Conservation (phyloP, 2,797 vertebrate species). For the Cyprinodon diabolis region DNA sequence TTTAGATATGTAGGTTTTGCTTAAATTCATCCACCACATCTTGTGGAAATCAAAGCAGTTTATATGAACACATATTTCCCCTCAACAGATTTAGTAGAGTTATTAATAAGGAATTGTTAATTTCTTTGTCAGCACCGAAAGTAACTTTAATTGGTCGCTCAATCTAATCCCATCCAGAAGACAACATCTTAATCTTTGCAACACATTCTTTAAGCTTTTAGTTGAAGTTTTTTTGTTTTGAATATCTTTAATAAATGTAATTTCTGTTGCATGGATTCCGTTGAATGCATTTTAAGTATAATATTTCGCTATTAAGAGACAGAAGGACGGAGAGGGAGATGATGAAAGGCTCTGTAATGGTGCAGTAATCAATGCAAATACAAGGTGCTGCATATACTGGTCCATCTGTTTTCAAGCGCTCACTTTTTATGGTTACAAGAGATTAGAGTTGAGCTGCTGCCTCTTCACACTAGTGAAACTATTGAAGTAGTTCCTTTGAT, state of each 20-base stretch:
- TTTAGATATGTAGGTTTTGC: background rate
- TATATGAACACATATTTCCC: background rate
- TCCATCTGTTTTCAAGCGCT: background rate
- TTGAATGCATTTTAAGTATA: background rate
- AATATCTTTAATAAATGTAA: background rate
- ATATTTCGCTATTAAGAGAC: background rate
- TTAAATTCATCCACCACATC: background rate
- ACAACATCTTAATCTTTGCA: background rate
- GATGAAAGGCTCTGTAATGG: background rate
- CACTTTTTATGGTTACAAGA: no score
- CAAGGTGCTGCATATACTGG: background rate
- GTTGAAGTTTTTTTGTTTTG: background rate
- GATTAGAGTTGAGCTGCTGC: no score
- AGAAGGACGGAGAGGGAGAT: background rate
- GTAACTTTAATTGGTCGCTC: background rate
- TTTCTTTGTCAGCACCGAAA: background rate
- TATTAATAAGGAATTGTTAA: background rate
- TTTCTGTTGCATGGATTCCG: background rate
- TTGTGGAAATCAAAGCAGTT: background rate
- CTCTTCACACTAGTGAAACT: no score
- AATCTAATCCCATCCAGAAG: background rate
- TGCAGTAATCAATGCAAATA: background rate
- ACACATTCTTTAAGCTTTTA: background rate
- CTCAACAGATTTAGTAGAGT: background rate
- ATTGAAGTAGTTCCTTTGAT: no score